Percentiles rank a stretch among this genome's conserved stretches.
These are phyloP conservation scores for Pungitius pungitius DNA, from an alignment of 2,113 vertebrate species.

Conservation along the genomic window DNA sequence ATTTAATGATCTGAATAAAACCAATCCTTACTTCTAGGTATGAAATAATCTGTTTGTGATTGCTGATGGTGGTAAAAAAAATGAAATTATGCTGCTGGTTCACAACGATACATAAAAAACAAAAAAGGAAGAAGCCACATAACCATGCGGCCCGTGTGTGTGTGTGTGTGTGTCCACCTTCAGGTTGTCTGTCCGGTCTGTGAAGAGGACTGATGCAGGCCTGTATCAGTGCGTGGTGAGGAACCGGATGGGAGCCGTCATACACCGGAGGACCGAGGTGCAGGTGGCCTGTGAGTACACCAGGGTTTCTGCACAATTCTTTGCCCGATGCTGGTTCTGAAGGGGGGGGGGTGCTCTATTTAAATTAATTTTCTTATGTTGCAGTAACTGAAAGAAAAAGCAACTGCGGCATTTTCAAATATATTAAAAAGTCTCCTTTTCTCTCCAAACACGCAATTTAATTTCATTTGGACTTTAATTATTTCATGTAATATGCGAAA, in stretches of 20 bases:
- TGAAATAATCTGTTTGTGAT: background rate
- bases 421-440: background rate
- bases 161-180: conserved; percentile 19
- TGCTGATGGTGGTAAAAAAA: too few relatives aligned
- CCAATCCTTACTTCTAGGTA: too few relatives aligned
- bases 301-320: background rate
- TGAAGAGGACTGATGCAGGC: conserved; percentile 84
- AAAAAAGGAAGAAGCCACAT: background rate
- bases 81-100: conserved; percentile 14
- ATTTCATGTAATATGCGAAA: background rate
- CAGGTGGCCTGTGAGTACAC: conserved; percentile 90
- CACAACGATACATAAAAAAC: conserved; percentile 6
- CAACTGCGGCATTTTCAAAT: background rate
- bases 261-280: conserved; percentile 86
- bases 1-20: background rate
- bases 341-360: background rate
- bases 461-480: background rate
- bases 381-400: background rate
- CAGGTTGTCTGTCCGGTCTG: conserved; percentile 83
- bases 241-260: conserved; percentile 88
- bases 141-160: background rate
- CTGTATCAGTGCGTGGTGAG: conserved; percentile 87
- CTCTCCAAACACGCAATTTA: background rate
- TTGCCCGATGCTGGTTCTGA: background rate
- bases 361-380: background rate